Conservation (phyloP, 2,113 vertebrate species). For the Bos taurus region ARS-UCD2.0 NC_037347.1:16303501-16304000, state of each 20-base stretch:
- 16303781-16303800: neutral
- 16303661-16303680: neutral
- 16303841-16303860: neutral
- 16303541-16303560: neutral
- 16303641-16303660: neutral
- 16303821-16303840: neutral
- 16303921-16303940: neutral
- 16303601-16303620: neutral
- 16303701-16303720: neutral
- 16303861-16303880: neutral
- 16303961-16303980: neutral
- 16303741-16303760: neutral
- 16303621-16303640: neutral
- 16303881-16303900: neutral
- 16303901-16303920: neutral
- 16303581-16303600: neutral
- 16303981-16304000: neutral
- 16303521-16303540: neutral
- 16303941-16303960: neutral
- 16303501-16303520: neutral
- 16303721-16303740: neutral
- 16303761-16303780: neutral
- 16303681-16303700: neutral
- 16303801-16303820: neutral
- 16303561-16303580: neutral